Conservation (phyloP, 2,797 vertebrate genomes). For the Martes flavigula region DNA sequence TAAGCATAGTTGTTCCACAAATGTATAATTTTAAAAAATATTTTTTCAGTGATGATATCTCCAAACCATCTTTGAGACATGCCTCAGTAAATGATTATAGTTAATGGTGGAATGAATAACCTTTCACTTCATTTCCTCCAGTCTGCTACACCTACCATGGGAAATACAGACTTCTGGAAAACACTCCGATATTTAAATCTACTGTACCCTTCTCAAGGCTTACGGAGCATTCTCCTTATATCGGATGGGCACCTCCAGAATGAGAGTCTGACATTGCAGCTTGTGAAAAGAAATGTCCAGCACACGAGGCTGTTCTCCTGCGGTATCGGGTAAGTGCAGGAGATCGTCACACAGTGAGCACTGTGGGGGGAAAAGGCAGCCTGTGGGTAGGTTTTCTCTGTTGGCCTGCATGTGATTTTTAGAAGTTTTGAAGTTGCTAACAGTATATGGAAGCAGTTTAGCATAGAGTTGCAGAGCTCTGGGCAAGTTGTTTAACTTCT, state of each 20-base stretch:
- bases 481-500: neutral
- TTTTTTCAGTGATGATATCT: neutral
- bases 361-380: neutral
- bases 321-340: slow-evolving; percentile 87
- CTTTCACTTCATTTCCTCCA: slow-evolving; percentile 66
- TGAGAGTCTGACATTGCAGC: slow-evolving; percentile 84
- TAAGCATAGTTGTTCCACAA: neutral
- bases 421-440: neutral
- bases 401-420: neutral
- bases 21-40: neutral
- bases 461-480: neutral
- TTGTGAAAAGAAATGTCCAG: slow-evolving; percentile 83
- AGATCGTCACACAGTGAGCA: neutral
- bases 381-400: neutral
- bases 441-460: neutral
- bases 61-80: neutral
- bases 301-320: slow-evolving; percentile 92
- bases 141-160: slow-evolving; percentile 85
- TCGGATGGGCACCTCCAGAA: slow-evolving; percentile 93
- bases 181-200: slow-evolving; percentile 87
- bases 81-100: neutral
- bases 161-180: slow-evolving; percentile 93
- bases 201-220: slow-evolving; percentile 85
- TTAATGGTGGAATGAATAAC: neutral
- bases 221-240: slow-evolving; percentile 90